Base-by-base conservation (phyloP, 2,113 vertebrate species). In the Elanus axillaris region DNA sequence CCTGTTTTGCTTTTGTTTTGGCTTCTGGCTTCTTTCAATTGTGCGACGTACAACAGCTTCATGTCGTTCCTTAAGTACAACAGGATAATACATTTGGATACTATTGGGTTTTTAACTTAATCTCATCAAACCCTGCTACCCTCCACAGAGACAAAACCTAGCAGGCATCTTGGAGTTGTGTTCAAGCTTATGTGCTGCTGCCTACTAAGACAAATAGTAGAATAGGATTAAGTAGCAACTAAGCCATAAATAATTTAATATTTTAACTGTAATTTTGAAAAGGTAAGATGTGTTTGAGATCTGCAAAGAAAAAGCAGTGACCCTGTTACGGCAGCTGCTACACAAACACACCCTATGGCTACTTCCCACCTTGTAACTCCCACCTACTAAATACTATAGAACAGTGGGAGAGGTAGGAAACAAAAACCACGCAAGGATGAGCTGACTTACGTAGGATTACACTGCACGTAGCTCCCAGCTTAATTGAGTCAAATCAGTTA, bases 1-100 rank as follows among this genome's bases (percentile, higher is more conserved):
- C 60, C 98, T 98, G 96, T 91, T 97, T 18, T 96, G 97, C 90
- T 95, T 99, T 94, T 98, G 98, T 89, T 97, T 99, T 85, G 98
- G 98, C 93, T 97, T 99, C 91, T 99, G 98, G 97, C 99, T 99
- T 96, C 98, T 99, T 94, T 99, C 99, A 95, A 99, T 98, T 6
- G 99, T 99, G 68, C 98, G 98, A 40, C 98, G 98, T 63, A 99
- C 98, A 45, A 99, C 99, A 78, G 98, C 98, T 98, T 99, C 99
- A 97, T 99, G 98, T 43, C 99, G 99, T 75, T 99, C 99, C 99
- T 99, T 93, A 36, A 69, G 64, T 9, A 72, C 73, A 96, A 97
- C 10, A 79, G 80, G 76, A 91, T 60, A 94, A 85, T 2, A 90
- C 5, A 10, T 93, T 91, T 89, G 83, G 62, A 73, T 80, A 42